Evolutionary conservation across 2,888 invertebrate genomes (phyloP), one percentile per base, ranked within the genome.

Genomic region (Deilephila elpenor): DNA sequence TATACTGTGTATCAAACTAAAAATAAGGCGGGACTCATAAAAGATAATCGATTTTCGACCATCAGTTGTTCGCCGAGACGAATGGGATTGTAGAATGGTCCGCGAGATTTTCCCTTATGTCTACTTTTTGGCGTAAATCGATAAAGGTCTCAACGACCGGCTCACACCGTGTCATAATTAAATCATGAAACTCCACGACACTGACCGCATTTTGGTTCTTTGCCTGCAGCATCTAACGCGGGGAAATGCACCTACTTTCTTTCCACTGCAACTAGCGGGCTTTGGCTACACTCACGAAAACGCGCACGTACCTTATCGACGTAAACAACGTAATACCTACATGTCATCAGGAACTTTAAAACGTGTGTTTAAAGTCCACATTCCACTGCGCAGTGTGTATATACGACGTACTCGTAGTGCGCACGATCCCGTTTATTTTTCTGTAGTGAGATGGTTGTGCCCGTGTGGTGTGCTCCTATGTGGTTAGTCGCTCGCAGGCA

Each of bases 191-290:
- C 77, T 75, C 75, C 77, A 77, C 84, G 84, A 87, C 88, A 88
- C 79, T 90, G 92, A 86, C 92, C 93, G 91, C 90, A 84, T 88
- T 90, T 87, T 78, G 80, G 82, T 77, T 80, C 82, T 78, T 81
- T 83, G 84, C 85, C 86, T 87, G 87, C 92, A 93, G 89, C 91
- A 90, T 91, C 91, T 84, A 86, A 83, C 81, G 78, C 79, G 79
- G 85, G 89, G 90, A 92, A 92, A 92, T 89, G 92, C 91, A 86
- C 91, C 92, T 91, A 93, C 93, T 93, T 93, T 92, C 93, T 93
- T 93, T 90, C 88, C 85, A 87, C 88, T 90, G 90, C 92, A 92
- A 86, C 90, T 90, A 91, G 88, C 87, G 78, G 84, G 81, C 83
- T 85, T 85, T 83, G 80, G 80, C 82, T 79, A 86, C 85, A 86